Evolutionary conservation across 2,888 invertebrate genomes (phyloP).

Genomic region (Drosophila fungiperda): DNA sequence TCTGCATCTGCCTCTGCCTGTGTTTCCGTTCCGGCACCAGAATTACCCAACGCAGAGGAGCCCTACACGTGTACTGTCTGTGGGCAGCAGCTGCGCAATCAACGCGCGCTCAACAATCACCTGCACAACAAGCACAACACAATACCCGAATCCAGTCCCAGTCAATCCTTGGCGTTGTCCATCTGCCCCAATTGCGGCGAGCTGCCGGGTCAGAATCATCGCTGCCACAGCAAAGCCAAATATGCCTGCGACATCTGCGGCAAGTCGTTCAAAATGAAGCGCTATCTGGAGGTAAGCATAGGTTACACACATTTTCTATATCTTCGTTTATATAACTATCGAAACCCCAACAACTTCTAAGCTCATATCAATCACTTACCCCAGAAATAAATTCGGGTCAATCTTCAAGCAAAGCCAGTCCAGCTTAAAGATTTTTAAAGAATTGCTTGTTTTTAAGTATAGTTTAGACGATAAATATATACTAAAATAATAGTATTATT

Average conservation of each 20-base stretch:
- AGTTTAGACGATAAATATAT: background rate
- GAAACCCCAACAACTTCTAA: background rate
- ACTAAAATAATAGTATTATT: too few relatives aligned
- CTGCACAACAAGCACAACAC: conserved; percentile 59
- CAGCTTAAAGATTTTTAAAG: background rate
- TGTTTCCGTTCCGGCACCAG: conserved; percentile 1
- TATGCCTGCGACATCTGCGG: conserved; percentile 79
- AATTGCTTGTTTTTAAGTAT: background rate
- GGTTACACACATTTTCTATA: background rate
- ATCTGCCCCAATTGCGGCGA: conserved; percentile 65
- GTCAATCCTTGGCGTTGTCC: conserved; percentile 11
- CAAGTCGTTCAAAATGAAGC: conserved; percentile 78
- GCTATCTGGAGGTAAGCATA: conserved; percentile 71
- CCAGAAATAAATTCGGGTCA: background rate
- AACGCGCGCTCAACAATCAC: conserved; percentile 57
- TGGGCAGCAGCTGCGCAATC: conserved; percentile 55
- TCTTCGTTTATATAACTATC: background rate
- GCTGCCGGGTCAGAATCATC: conserved; percentile 64
- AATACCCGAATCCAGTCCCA: conserved; percentile 17
- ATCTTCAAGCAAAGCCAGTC: background rate
- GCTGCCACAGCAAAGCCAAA: conserved; percentile 67
- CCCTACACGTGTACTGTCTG: conserved; percentile 49
- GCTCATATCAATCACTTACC: background rate
- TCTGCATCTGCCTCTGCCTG: background rate
- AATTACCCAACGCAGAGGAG: conserved; percentile 23